Evolutionary conservation across 2,113 vertebrate genomes (phyloP), one percentile per base, ranked within the genome.

Genomic region (Daboia siamensis): DNA sequence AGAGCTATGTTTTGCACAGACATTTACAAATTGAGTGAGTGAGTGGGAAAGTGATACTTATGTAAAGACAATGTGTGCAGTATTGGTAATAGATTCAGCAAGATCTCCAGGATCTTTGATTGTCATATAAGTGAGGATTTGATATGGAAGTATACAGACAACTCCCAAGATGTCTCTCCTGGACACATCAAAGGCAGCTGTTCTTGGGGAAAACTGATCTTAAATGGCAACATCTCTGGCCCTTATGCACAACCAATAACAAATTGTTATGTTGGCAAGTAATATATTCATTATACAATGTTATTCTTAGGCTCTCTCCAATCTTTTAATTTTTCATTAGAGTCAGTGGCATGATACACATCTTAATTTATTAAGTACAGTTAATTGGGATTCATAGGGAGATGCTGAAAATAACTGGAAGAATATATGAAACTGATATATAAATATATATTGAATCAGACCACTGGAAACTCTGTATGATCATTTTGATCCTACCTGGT

Each of bases 11-110:
- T 9, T 33, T 91, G 90, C 20, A 33, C 3, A 56, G 92, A 61
- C 1, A 9, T 13, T 92, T 94, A 57, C 29, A 94, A n/a, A 5
- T 20, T 64, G 57, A 17, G 33, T 44, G 57, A 17, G 33, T 44
- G 8, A 23, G 6, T 57, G 90, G 59, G 24, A 24, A 54, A 46
- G 5, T 88, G 93, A 89, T 54, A 11, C 13, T 92, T 90, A 91
- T 94, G 94, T 86, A 92, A 94, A 23, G 44, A 90, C 10, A 0
- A 1, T 69, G 64, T 90, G 0, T 91, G 52, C 44, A 95, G 94
- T 94, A 96, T 95, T 95, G 1, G 0, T 48, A n/a, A 52, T n/a
- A 61, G 69, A 88, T 90, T 51, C 12, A 86, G 4, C 57, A 93
- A 74, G 2, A 90, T 59, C 51, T 5, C 44, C 29, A 59, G 56